Evolutionary conservation across 1,140 invertebrate genomes (phyloP), one percentile per base, ranked within the genome.

Genomic region (Drosophila dunni): DNA sequence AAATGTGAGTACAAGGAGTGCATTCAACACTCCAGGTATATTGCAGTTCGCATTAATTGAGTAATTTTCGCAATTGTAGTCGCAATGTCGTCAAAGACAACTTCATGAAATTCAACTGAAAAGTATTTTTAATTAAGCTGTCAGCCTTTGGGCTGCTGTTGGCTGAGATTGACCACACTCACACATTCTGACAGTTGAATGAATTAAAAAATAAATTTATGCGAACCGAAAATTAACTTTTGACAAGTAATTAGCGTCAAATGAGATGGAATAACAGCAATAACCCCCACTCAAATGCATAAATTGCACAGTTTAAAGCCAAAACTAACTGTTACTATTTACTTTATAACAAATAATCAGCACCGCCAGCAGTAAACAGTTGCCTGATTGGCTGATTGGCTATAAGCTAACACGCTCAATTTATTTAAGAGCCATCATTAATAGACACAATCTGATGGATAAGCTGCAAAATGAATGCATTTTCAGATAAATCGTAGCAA

Each of bases 111-210:
- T 78, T 66, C 53, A 50, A 17, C 68, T 74, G 62, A 63, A 62
- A 44, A 36, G 56, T 20, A 36, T 64, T 78, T 85, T 75, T 81
- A 84, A 84, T 84, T 86, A 84, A 81, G 45, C 69, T 86, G 69
- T 81, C 79, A 70, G 56, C 15, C 29, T 24, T 56, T 17, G 24
- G 46, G 29, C 61, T 42, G 50, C 48, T 64, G 33, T 36, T 75
- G 58, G 58, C 40, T 70, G 56, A 17, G 38, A 45, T 5, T 62
- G 66, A 61, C 10, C 57, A 9, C 6, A 17, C 48, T 24, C 10
- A 11, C 60, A 44, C n/a, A 46, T 48, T 54, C 17, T 63, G 67
- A 56, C 42, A 54, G 17, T 13, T 20, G 17, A 54, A 51, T 51
- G 42, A 13, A 60, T 60, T 33, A 29, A 29, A 29, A 29, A 29